These are phyloP conservation scores for Callionymus lyra DNA, from an alignment of 2,113 vertebrate species.

Conservation along the genomic window DNA sequence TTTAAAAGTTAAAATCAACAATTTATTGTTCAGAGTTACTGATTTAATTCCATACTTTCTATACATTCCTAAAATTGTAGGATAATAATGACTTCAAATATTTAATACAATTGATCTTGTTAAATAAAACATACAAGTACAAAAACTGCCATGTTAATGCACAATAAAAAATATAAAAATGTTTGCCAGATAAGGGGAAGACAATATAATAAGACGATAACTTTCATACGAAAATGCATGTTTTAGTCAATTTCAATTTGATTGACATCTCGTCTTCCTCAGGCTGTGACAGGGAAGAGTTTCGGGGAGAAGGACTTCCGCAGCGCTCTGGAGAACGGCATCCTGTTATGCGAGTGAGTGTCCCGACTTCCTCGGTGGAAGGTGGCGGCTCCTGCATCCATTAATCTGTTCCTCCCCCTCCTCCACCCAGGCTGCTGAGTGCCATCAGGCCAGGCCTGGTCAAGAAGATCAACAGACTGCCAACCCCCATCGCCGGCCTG, in stretches of 20 bases:
- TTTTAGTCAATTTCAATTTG: not conserved
- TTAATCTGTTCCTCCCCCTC: conserved; percentile 16
- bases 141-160: too few relatives aligned
- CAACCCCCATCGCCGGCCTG: conserved; percentile 93
- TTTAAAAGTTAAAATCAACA: too few relatives aligned
- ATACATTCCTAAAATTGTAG: too few relatives aligned
- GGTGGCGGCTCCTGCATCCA: conserved; percentile 11
- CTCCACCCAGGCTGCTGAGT: conserved; percentile 82
- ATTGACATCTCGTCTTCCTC: conserved; percentile 13
- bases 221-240: too few relatives aligned
- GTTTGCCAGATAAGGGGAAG: too few relatives aligned
- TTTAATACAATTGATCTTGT: too few relatives aligned
- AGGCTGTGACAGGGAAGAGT: conserved; percentile 90
- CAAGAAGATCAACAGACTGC: conserved; percentile 96
- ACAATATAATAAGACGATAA: too few relatives aligned
- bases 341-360: conserved; percentile 97
- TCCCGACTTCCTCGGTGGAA: conserved; percentile 14
- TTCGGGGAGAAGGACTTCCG: conserved; percentile 94
- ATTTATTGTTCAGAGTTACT: too few relatives aligned
- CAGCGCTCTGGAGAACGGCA: conserved; percentile 87
- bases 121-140: too few relatives aligned
- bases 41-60: too few relatives aligned
- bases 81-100: too few relatives aligned
- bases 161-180: too few relatives aligned
- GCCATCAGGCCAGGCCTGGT: conserved; percentile 91